Percentiles rank a stretch among this genome's conserved stretches.
These are phyloP conservation scores for Nowickia ferox DNA, from an alignment of 2,888 invertebrate genomes.

Conservation along the genomic window DNA sequence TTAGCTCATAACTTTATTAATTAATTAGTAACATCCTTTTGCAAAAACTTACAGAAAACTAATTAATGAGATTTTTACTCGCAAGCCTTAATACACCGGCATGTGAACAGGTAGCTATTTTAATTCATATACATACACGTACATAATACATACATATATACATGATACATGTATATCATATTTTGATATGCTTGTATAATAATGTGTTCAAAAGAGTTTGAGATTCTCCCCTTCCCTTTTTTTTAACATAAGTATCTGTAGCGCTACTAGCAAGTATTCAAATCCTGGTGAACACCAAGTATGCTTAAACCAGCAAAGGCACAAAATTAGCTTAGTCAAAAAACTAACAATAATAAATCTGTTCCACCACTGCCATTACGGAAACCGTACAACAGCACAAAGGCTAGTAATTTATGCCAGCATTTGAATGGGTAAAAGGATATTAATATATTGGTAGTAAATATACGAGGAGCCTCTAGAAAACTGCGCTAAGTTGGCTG, in stretches of 20 bases:
- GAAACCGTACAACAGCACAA: not conserved
- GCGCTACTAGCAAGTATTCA: not conserved
- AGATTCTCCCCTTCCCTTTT: not conserved
- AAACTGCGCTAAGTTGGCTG: not conserved
- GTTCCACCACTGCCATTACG: not conserved
- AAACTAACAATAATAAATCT: constrained; percentile 56
- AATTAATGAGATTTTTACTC: constrained; percentile 53
- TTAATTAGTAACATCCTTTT: constrained; percentile 68
- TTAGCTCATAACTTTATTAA: constrained; percentile 63
- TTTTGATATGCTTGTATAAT: not conserved
- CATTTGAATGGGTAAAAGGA: constrained; percentile 26
- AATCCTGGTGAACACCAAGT: constrained; percentile 28
- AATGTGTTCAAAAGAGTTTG: constrained; percentile 17
- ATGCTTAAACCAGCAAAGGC: constrained; percentile 47
- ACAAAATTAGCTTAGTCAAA: constrained; percentile 60
- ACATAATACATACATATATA: not conserved
- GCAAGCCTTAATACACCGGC: not conserved
- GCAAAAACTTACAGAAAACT: constrained; percentile 35
- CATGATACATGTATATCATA: not conserved
- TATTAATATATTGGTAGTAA: constrained; percentile 3
- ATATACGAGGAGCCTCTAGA: not conserved
- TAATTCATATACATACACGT: not conserved
- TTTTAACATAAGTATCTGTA: not conserved
- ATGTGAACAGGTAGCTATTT: not conserved
- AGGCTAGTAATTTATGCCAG: constrained; percentile 34